These are phyloP conservation scores for Catharus fuscescens DNA, from an alignment of 2,113 vertebrate genomes.

Conservation along the genomic window DNA sequence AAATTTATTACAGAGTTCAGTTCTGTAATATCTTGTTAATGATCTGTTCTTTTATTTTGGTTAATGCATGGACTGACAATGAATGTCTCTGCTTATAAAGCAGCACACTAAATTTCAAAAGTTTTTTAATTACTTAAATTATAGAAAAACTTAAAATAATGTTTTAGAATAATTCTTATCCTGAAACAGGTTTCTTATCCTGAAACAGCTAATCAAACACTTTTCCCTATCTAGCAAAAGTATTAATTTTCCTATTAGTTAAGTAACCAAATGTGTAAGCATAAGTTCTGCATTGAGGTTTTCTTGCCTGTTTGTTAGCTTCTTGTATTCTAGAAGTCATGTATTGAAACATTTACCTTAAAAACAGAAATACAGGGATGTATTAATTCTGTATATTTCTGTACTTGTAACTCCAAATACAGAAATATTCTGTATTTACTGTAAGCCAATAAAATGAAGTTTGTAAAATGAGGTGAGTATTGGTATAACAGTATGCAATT, in stretches of 20 bases:
- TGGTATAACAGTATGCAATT: background rate
- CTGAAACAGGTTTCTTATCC: background rate
- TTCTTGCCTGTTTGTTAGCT: background rate
- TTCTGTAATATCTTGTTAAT: background rate
- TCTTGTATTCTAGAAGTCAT: background rate
- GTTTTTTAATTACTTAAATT: background rate
- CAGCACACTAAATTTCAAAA: background rate
- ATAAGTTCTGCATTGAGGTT: background rate
- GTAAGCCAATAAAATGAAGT: background rate
- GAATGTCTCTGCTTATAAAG: background rate
- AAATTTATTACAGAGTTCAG: background rate
- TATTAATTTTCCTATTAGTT: background rate
- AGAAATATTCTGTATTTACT: background rate
- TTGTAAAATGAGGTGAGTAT: background rate
- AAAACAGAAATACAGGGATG: background rate
- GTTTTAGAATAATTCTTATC: background rate
- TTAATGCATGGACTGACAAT: background rate
- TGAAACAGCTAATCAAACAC: background rate
- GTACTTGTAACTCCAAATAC: background rate
- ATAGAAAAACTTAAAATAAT: background rate
- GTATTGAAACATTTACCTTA: background rate
- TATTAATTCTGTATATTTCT: background rate
- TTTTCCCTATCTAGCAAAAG: background rate
- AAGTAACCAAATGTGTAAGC: background rate
- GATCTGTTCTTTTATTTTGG: rapidly evolving